Evolutionary conservation across 2,888 invertebrate species (phyloP), one percentile per base, ranked within the genome.

Genomic region (Macroteleia sp.): DNA sequence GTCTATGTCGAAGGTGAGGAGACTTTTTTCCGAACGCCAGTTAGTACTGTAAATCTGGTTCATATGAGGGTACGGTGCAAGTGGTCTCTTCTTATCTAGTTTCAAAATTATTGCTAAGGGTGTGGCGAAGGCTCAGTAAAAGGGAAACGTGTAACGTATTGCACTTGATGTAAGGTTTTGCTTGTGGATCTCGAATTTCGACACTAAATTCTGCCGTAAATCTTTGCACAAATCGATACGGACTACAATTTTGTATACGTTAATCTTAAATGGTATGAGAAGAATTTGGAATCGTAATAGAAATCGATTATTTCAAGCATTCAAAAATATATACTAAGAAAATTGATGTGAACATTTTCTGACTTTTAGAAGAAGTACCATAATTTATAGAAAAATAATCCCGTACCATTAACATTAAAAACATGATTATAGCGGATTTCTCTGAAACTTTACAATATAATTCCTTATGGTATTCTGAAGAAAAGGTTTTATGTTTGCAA

Each of bases 1-100:
- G 82, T 83, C 77, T 73, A 76, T 67, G 67, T 56, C 41, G 71
- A 66, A 57, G 52, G n/a, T 66, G 28, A 41, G 39, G 32, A 28
- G 17, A 59, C 75, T 44, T 16, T 61, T 39, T 74, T 46, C 39
- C 54, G 32, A 61, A 67, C 54, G 74, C 62, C 59, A 46, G 64
- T 71, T 41, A 52, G 54, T 59, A 39, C 71, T 66, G 66, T 52
- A 54, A 67, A 75, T 54, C 75, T 32, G 61, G 59, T 41, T 66
- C 52, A 20, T 66, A 59, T 59, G 48, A 50, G 57, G 28, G 50
- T 34, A 46, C 48, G n/a, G 0, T 22, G 22, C 12, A 41, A 62
- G 36, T 14, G 22, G 42, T 12, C 34, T 42, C 36, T 61, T 42
- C 36, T 25, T 42, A 20, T 57, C 59, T 39, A 54, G 54, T 61